A percentile compares a stretch with the other conserved stretches of the same genome.
Conservation (phyloP, 2,888 invertebrate genomes). For the Tipula confusa region DNA sequence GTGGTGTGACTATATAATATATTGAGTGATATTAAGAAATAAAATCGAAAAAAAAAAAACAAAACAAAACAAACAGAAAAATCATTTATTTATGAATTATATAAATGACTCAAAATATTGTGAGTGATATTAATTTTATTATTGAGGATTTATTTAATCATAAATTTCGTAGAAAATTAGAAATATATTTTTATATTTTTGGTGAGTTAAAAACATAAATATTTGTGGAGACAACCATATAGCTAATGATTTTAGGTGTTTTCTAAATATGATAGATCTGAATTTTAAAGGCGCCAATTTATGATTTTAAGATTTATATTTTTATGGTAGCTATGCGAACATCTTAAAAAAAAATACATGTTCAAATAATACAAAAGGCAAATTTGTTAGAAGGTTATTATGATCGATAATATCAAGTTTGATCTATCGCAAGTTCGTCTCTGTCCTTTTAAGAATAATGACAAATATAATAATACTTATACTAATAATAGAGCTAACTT, state of each 20-base stretch:
- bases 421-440: not conserved
- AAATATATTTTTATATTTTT: not conserved
- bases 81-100: not conserved
- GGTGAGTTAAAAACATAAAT: not conserved
- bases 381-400: not conserved
- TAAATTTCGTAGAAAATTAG: conserved; percentile 27
- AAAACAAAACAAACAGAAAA: too few species aligned
- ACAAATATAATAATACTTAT: not conserved
- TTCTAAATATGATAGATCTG: not conserved
- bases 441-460: not conserved
- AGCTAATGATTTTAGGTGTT: not conserved
- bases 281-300: not conserved
- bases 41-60: too few species aligned
- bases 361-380: too few species aligned
- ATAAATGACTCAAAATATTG: not conserved
- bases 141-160: conserved; percentile 5
- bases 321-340: not conserved
- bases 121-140: not conserved
- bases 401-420: not conserved
- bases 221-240: not conserved
- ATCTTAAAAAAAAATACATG: too few species aligned
- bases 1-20: not conserved
- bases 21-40: not conserved
- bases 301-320: not conserved
- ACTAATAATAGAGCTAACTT: not conserved